phyloP scores from a whole-genome alignment of 2,888 invertebrate genomes.

The Bombyx huttoni region DNA sequence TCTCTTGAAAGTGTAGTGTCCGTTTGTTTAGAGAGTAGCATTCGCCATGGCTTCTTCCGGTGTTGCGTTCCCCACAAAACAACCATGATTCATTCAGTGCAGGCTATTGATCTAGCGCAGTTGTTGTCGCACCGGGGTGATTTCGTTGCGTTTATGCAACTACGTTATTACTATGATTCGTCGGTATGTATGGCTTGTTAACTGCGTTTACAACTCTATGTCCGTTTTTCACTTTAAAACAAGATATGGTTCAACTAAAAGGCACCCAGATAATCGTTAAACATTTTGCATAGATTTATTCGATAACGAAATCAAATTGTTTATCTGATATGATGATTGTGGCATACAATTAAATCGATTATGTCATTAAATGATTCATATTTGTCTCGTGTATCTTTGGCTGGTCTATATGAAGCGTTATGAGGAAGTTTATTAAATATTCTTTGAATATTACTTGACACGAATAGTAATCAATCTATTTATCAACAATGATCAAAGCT shows the following conservation, averaged over 20 bases:
- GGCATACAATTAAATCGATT: background rate
- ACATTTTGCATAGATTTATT: too few species aligned
- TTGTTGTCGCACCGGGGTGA: conserved; percentile 14
- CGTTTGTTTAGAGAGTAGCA: conserved; percentile 22
- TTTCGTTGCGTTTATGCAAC: conserved; percentile 42
- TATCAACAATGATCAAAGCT: background rate
- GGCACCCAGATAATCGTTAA: too few species aligned
- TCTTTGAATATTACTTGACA: background rate
- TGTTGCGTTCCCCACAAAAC: conserved; percentile 35
- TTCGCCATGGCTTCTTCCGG: conserved; percentile 32
- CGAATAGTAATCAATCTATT: background rate
- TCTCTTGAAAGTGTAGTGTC: conserved; percentile 13
- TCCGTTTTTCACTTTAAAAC: too few species aligned
- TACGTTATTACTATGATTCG: conserved; percentile 59
- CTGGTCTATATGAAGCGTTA: background rate
- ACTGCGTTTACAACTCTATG: too few species aligned
- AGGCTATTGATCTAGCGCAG: conserved; percentile 22
- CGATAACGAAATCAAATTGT: background rate
- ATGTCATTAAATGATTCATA: background rate
- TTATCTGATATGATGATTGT: background rate
- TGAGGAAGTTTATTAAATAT: background rate
- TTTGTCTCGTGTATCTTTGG: background rate
- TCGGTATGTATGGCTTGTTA: conserved; percentile 37
- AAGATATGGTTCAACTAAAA: too few species aligned
- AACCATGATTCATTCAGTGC: conserved; percentile 30